Conservation (phyloP, 1,140 invertebrate species). For the Drepana arcuata region DNA sequence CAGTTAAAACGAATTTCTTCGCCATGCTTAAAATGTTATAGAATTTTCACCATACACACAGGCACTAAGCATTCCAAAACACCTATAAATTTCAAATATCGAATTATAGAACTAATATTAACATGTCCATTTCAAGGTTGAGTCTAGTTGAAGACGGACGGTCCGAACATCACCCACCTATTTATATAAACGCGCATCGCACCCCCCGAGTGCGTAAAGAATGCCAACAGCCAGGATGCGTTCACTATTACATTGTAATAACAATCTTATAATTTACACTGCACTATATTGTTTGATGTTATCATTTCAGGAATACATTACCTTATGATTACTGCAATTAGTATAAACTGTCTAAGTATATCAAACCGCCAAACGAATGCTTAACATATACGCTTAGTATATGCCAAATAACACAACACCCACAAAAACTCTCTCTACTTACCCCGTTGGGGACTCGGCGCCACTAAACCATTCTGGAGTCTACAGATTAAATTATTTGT, state of each 20-base stretch:
- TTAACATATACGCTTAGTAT: too few relatives aligned
- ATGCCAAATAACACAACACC: too few relatives aligned
- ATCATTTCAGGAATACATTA: too few relatives aligned
- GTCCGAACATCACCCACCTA: constrained; percentile 44
- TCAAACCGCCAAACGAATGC: too few relatives aligned
- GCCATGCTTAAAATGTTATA: constrained; percentile 27
- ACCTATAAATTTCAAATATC: too few relatives aligned
- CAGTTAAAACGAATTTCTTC: constrained; percentile 38
- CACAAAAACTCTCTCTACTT: too few relatives aligned
- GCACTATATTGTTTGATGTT: constrained; percentile 27
- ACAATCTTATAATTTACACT: constrained; percentile 6
- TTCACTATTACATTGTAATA: constrained; percentile 24
- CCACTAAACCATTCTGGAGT: too few relatives aligned
- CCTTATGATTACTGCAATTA: too few relatives aligned
- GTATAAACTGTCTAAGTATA: too few relatives aligned
- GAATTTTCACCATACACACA: background rate
- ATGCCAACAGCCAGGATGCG: constrained; percentile 17
- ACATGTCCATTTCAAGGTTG: constrained; percentile 61
- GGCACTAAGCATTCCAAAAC: too few relatives aligned
- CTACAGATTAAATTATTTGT: too few relatives aligned
- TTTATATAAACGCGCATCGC: constrained; percentile 59
- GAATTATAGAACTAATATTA: constrained; percentile 24
- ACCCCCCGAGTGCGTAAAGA: constrained; percentile 14
- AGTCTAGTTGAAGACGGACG: constrained; percentile 40
- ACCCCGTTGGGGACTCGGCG: too few relatives aligned